Evolutionary conservation across 2,888 invertebrate species (phyloP), one percentile per base, ranked within the genome.

Genomic region (Philaethria dido): DNA sequence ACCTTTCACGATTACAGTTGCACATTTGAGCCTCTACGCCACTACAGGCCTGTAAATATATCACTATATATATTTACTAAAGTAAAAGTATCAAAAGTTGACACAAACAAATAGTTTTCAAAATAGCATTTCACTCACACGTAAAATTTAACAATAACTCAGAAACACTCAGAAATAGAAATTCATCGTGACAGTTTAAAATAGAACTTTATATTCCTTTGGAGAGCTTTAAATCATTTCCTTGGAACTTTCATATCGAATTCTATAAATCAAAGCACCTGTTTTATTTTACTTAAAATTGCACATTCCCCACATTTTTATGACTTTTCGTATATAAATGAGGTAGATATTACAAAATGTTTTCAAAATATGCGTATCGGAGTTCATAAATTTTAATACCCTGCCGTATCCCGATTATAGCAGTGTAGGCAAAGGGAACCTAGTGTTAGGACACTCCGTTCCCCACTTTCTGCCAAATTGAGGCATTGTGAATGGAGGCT

Each of bases 121-220:
- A 39, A 57, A 42, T 57, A 39, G 39, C 22, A 42, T 57, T 57
- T 20, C 57, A 22, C 22, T 22, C 47, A 48, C 42, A 55, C 33
- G 42, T 63, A 25, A 45, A 59, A 57, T 33, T 67, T n/a, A 47
- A 16, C 29, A 47, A 42, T 29, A 65, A 60, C 50, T 60, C 42
- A 60, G 55, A n/a, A 52, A 52, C 29, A 65, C 50, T 60, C 42
- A 50, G 25, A 44, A 65, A 50, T 60, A 39, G 25, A 42, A 50
- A 60, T 65, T 65, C 22, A 52, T 39, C 59, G 52, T 52, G 65
- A 65, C 65, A 65, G 65, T 60, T 65, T 50, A 50, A 59, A 60
- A 45, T 60, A 50, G 60, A 60, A 65, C 60, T 50, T 60, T 60
- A 52, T 29, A 60, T 16, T 52, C 60, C 50, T 50, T 52, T 45